These are phyloP conservation scores for Phocides pigmalion DNA, from an alignment of 1,140 invertebrate species.

Conservation along the genomic window DNA sequence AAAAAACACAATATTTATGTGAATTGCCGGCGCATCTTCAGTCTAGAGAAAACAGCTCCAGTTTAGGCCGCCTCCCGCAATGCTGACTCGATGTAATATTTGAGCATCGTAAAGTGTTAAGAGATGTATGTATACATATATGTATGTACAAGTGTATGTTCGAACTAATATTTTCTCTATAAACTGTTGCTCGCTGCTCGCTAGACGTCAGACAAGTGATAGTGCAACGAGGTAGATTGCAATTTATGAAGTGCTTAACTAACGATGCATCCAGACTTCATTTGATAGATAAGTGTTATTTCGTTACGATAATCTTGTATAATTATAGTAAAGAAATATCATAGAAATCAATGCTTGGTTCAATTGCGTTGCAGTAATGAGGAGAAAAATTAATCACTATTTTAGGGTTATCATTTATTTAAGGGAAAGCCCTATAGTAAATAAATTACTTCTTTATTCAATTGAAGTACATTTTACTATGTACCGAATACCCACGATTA, in stretches of 20 bases:
- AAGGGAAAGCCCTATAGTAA: not conserved
- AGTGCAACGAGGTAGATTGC: not conserved
- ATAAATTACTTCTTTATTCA: too few species aligned
- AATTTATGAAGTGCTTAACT: conserved; percentile 31
- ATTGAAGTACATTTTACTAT: too few species aligned
- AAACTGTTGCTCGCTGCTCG: conserved; percentile 1
- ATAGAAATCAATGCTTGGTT: conserved; percentile 16
- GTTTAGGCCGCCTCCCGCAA: too few species aligned
- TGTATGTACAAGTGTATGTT: too few species aligned
- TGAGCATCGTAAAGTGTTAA: too few species aligned
- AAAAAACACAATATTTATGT: too few species aligned
- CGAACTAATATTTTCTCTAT: not conserved
- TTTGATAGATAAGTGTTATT: conserved; percentile 25
- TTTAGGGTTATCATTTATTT: not conserved
- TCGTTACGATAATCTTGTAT: conserved; percentile 28
- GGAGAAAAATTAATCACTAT: conserved; percentile 11
- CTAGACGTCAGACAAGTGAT: conserved; percentile 1
- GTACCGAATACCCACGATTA: too few species aligned
- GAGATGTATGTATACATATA: too few species aligned
- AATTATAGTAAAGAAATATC: conserved; percentile 29
- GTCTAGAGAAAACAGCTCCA: too few species aligned
- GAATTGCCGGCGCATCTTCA: too few species aligned
- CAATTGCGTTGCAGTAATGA: conserved; percentile 10
- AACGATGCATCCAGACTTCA: conserved; percentile 32
- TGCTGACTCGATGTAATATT: too few species aligned